Evolutionary conservation across 2,113 vertebrate species (phyloP).

Genomic region (Odobenus rosmarus): DNA sequence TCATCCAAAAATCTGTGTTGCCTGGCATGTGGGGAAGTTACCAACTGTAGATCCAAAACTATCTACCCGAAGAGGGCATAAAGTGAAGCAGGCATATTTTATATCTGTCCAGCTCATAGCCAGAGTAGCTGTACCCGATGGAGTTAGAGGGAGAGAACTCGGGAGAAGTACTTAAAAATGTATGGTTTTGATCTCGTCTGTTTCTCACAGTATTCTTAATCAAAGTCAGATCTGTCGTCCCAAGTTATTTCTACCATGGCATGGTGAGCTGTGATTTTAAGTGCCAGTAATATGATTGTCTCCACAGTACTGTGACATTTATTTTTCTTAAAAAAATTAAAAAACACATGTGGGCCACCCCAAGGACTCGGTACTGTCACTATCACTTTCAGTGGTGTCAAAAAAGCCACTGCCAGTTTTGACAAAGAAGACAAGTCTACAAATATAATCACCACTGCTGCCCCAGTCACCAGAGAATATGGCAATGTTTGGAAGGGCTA

Average conservation of each 20-base stretch:
- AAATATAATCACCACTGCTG: conserved; percentile 42
- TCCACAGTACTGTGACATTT: conserved; percentile 52
- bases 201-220: conserved; percentile 49
- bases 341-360: neutral
- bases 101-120: neutral
- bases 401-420: conserved; percentile 55
- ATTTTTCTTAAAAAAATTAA: conserved; percentile 37
- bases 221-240: conserved; percentile 30
- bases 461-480: neutral
- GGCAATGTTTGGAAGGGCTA: neutral
- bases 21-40: neutral
- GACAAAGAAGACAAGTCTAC: conserved; percentile 45
- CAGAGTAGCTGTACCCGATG: neutral
- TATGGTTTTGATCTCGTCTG: neutral
- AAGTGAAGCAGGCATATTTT: neutral
- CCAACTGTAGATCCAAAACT: neutral
- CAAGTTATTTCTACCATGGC: conserved; percentile 59
- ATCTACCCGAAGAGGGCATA: neutral
- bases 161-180: neutral
- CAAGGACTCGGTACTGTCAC: conserved; percentile 46
- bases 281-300: conserved; percentile 50
- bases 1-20: conserved; percentile 10
- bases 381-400: conserved; percentile 60
- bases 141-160: neutral
- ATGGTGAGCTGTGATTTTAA: conserved; percentile 41